Percentiles rank a stretch among this genome's conserved stretches.
These are phyloP conservation scores for Alitta virens DNA, from an alignment of 2,888 invertebrate genomes.

Conservation along the genomic window DNA sequence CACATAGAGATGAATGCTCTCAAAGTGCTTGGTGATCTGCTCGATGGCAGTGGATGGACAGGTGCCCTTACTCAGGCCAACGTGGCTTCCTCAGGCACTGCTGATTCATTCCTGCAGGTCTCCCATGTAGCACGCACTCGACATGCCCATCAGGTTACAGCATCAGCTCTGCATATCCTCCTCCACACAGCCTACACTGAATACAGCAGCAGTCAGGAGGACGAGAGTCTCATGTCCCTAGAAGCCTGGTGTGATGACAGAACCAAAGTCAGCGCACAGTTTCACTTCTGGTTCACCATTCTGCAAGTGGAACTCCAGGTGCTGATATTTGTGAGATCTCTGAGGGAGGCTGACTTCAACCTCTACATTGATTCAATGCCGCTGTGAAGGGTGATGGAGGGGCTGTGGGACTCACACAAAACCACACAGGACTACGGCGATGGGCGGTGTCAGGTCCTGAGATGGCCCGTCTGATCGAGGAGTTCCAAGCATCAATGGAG, in stretches of 20 bases:
- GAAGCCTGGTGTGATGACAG: background rate
- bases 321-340: constrained; percentile 1
- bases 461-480: too few relatives aligned
- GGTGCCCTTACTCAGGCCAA: constrained; percentile 24
- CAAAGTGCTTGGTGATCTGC: background rate
- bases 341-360: constrained; percentile 26
- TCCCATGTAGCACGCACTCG: constrained; percentile 29
- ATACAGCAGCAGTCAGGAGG: background rate
- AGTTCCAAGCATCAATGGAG: too few relatives aligned
- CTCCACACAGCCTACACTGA: constrained; percentile 20
- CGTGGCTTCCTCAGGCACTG: too few relatives aligned
- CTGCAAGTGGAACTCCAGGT: background rate
- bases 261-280: background rate
- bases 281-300: background rate
- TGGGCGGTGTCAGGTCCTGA: too few relatives aligned
- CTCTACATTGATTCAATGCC: constrained; percentile 23
- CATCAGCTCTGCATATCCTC: too few relatives aligned
- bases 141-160: too few relatives aligned
- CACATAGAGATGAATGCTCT: constrained; percentile 26
- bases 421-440: too few relatives aligned
- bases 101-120: constrained; percentile 31
- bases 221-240: background rate
- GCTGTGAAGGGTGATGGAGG: too few relatives aligned
- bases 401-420: too few relatives aligned
- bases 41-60: background rate